A percentile compares a stretch with the other conserved stretches of the same genome.
Conservation (phyloP, 1,140 invertebrate species). For the Brachionus koreanus region DNA sequence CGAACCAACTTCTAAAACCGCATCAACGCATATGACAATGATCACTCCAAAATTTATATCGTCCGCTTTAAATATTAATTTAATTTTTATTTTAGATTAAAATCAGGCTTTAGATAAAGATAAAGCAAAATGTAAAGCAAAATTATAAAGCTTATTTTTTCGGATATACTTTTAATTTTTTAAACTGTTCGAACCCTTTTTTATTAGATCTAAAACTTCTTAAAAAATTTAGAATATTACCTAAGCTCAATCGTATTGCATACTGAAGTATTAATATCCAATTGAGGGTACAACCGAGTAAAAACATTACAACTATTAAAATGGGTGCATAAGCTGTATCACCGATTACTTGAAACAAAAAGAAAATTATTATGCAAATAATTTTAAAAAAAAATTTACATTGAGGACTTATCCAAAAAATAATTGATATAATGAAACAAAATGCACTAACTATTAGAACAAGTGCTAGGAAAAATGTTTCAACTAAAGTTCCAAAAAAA, state of each 20-base stretch:
- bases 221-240: background rate
- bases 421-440: slow-evolving; percentile 20
- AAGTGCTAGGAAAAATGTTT: slow-evolving; percentile 39
- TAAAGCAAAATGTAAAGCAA: background rate
- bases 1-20: background rate
- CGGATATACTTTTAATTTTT: background rate
- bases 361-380: background rate
- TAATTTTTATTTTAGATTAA: background rate
- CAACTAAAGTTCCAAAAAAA: slow-evolving; percentile 17
- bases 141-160: background rate
- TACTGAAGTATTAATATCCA: slow-evolving; percentile 43
- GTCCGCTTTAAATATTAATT: background rate
- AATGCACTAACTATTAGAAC: slow-evolving; percentile 23
- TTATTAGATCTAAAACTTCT: background rate
- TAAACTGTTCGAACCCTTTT: background rate
- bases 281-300: background rate
- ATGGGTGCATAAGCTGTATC: background rate
- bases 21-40: background rate
- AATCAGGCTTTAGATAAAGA: background rate
- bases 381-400: background rate
- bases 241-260: slow-evolving; percentile 4
- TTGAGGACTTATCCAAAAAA: slow-evolving; percentile 35
- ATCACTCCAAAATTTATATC: background rate
- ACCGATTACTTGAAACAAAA: slow-evolving; percentile 3
- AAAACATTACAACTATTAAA: background rate